Percentiles rank a stretch among this genome's conserved stretches.
Evolutionary conservation across 92 coral and sea anemone genomes (phyloP).

Genomic region (Phymanthus crucifer): DNA sequence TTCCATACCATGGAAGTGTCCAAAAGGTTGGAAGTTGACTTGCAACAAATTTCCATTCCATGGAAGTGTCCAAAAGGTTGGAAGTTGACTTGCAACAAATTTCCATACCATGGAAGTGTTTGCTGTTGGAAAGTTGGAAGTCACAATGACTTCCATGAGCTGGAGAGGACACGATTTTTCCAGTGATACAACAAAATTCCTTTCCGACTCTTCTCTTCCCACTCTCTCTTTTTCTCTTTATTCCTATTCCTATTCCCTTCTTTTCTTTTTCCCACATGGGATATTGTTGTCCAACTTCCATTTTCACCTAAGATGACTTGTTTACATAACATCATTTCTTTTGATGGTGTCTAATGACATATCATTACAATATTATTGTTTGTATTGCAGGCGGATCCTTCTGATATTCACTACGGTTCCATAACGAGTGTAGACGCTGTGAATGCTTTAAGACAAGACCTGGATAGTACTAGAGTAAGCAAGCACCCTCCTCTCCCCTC

Average conservation of each 20-base stretch:
- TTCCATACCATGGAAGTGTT: too few species aligned
- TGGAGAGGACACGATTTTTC: too few species aligned
- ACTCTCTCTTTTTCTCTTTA: neutral
- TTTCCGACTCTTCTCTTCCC: neutral
- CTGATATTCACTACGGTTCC: conserved; percentile 16
- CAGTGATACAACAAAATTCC: too few species aligned
- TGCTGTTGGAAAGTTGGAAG: too few species aligned
- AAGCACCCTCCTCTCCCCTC: neutral
- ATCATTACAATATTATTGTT: neutral
- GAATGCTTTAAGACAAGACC: conserved; percentile 66
- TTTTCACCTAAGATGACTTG: neutral
- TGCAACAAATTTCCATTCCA: too few species aligned
- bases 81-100: too few species aligned
- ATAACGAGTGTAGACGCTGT: conserved; percentile 47
- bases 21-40: too few species aligned
- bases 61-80: too few species aligned
- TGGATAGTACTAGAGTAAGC: conserved; percentile 69
- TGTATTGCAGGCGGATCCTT: neutral
- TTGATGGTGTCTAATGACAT: neutral
- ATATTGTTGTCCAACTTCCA: neutral
- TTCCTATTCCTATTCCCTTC: neutral
- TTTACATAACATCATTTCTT: too few species aligned
- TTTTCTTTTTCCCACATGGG: neutral
- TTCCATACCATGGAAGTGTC: too few species aligned
- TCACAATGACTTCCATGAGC: too few species aligned